Evolutionary conservation across 1,140 invertebrate genomes (phyloP), one percentile per base, ranked within the genome.

Genomic region (Vanessa tameamea): DNA sequence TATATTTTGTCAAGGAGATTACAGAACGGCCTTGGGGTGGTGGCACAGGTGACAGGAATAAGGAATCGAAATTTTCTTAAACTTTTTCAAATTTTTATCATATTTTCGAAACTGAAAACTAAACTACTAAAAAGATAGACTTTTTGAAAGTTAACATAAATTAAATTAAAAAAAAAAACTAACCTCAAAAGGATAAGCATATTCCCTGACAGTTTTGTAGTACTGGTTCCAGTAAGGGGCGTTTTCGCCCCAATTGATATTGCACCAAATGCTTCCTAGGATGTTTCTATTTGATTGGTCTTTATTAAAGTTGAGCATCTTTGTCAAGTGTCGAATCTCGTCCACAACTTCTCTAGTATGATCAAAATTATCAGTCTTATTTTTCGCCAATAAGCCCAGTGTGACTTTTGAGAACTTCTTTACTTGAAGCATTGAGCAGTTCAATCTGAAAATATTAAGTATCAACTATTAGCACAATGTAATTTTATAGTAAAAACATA

Each of bases 201-300:
- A 91, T 70, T 91, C 89, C 47, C 77, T 83, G 9, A 93, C 82
- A 64, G 88, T 66, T 68, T 86, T 90, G 72, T 93, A 93, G 67
- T 89, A 90, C 66, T 93, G 84, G 69, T 91, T 91, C 91, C 91
- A 92, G 72, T 91, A 91, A 0, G 91, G 91, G 0, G 89, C 87
- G 74, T 92, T 88, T 0, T 90, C 87, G 0, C 90, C 89, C 90
- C 91, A 93, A 69, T 93, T 91, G 8, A 91, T 84, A 72, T 91
- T 91, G 63, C 64, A 80, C 91, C 91, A 92, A 26, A 77, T 74
- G 13, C 64, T 51, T 15, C 68, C 67, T 0, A 69, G 31, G 5
- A 77, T 78, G 8, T 72, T 31, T 48, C 64, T 61, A 63, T 79
- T 80, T 14, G 64, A 65, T 0, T 47, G 20, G 0, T 81, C 71